phyloP scores from a whole-genome alignment of 2,797 vertebrate species.

The Pteropus rufus region DNA sequence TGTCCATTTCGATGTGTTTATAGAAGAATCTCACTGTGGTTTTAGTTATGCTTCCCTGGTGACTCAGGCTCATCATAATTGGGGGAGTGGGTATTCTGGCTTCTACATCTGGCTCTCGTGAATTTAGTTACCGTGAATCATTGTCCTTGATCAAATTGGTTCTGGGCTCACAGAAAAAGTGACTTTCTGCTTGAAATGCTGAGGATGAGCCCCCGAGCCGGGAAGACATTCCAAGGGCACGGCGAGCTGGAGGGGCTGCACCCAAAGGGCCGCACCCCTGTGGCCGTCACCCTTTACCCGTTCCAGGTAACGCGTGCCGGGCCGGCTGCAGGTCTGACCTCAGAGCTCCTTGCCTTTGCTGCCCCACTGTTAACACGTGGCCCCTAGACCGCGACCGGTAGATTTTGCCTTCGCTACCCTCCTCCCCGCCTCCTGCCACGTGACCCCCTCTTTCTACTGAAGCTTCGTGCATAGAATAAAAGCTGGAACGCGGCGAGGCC shows the following conservation, averaged over 20 bases:
- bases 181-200: background rate
- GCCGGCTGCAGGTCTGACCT: background rate
- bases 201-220: background rate
- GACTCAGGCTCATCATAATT: background rate
- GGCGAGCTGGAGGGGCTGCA: background rate
- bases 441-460: background rate
- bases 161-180: background rate
- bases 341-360: background rate
- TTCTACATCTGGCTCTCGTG: background rate
- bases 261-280: background rate
- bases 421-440: fast-evolving
- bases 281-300: background rate
- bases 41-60: background rate
- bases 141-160: background rate
- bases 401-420: background rate
- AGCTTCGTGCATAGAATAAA: background rate
- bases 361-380: background rate
- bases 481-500: fast-evolving
- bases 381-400: background rate
- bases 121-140: background rate
- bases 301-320: background rate
- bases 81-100: background rate
- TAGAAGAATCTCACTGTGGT: background rate
- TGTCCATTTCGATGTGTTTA: background rate
- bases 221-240: fast-evolving